phyloP scores from a whole-genome alignment of 2,113 vertebrate genomes.

The Pachypanchax playfairii region DNA sequence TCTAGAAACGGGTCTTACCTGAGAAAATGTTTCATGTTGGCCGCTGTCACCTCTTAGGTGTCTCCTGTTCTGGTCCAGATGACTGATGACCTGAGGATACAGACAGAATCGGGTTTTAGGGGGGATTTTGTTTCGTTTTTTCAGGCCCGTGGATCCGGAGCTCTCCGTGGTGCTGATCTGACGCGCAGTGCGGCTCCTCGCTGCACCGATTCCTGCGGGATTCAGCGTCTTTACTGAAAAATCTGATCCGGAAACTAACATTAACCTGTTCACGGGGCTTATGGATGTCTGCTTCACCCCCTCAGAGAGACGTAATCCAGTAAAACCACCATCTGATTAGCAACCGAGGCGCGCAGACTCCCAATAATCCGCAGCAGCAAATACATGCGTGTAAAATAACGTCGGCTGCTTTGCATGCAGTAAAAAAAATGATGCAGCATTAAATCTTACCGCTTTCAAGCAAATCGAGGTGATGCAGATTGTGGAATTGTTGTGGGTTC shows the following conservation, averaged over 20 bases:
- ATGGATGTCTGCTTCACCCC: not conserved
- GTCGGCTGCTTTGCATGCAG: not conserved
- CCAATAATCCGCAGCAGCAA: slow-evolving; percentile 29
- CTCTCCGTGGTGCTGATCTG: slow-evolving; percentile 10
- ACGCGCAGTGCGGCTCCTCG: slow-evolving; percentile 1
- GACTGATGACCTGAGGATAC: slow-evolving; percentile 34
- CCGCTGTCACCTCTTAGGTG: slow-evolving; percentile 26
- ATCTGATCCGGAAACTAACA: too few relatives aligned
- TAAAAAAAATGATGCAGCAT: not conserved
- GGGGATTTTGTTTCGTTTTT: not conserved
- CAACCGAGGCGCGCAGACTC: slow-evolving; percentile 4
- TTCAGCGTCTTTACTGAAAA: too few relatives aligned
- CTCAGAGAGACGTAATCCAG: not conserved
- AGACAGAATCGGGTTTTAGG: not conserved
- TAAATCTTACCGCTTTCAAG: slow-evolving; percentile 19
- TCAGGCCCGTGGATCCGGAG: not conserved
- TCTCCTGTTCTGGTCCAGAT: not conserved
- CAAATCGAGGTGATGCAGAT: not conserved
- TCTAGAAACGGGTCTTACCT: slow-evolving; percentile 65
- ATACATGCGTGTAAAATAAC: not conserved
- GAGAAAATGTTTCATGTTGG: slow-evolving; percentile 83
- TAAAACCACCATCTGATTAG: slow-evolving; percentile 11
- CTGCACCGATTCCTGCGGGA: too few relatives aligned
- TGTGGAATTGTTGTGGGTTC: slow-evolving; percentile 2
- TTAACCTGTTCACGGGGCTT: too few relatives aligned